Conservation (phyloP, 2,888 invertebrate genomes). For the Linnaemya vulpina region DNA sequence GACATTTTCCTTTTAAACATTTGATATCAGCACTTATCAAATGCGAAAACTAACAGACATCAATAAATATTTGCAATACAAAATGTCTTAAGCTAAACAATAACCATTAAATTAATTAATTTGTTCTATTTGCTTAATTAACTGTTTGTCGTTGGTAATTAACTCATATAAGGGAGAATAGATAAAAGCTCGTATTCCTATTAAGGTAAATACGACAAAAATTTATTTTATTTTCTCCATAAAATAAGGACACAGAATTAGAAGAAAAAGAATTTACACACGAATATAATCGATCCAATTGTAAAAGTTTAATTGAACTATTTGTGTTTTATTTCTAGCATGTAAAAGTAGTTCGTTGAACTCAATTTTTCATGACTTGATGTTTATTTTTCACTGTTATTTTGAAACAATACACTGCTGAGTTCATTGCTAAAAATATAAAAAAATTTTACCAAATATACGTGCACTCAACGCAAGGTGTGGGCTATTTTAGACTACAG, state of each 20-base stretch:
- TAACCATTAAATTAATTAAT: slow-evolving; percentile 10
- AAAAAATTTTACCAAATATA: slow-evolving; percentile 28
- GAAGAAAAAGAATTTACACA: background rate
- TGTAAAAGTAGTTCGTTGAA: slow-evolving; percentile 50
- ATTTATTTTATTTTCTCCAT: background rate
- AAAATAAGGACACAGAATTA: background rate
- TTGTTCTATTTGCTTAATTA: background rate
- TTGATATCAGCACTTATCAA: background rate
- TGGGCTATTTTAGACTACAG: background rate
- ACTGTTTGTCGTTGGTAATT: background rate
- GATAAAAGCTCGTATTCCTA: background rate
- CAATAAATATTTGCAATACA: background rate
- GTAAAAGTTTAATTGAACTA: background rate
- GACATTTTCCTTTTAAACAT: background rate
- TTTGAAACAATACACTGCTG: slow-evolving; percentile 2
- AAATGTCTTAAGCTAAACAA: background rate
- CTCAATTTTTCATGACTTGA: slow-evolving; percentile 37
- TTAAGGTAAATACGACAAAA: background rate
- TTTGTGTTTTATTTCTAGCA: background rate
- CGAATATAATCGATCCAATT: background rate
- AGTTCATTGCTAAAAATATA: slow-evolving; percentile 14
- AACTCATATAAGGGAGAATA: background rate
- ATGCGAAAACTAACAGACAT: background rate
- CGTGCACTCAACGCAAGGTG: background rate
- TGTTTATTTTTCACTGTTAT: slow-evolving; percentile 45